A percentile compares a stretch with the other conserved stretches of the same genome.
These are phyloP conservation scores for Vidua chalybeata DNA, from an alignment of 2,113 vertebrate genomes.

Conservation along the genomic window DNA sequence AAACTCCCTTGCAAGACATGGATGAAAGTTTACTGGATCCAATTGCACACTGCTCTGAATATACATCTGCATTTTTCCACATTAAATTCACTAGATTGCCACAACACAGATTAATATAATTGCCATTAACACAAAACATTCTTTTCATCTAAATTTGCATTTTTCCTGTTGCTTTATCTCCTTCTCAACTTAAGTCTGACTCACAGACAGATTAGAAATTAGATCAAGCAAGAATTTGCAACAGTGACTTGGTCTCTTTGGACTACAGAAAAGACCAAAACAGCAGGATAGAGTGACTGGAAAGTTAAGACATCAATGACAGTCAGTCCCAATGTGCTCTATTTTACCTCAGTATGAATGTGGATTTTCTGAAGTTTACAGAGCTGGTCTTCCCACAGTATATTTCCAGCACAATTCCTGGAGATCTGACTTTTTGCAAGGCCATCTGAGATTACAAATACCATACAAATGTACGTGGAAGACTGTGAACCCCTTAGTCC, in stretches of 20 bases:
- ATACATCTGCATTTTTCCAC: neutral
- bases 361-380: neutral
- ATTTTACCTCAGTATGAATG: neutral
- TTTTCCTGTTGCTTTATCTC: neutral
- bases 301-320: neutral
- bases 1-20: neutral
- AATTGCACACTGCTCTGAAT: neutral
- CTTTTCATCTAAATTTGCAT: neutral
- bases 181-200: neutral
- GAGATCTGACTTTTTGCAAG: neutral
- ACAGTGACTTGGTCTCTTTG: neutral
- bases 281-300: neutral
- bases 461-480: neutral
- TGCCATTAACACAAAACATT: neutral
- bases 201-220: conserved; percentile 8
- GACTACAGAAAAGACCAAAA: neutral
- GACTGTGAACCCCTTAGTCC: neutral
- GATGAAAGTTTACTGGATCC: neutral
- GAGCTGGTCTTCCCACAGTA: neutral
- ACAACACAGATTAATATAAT: neutral
- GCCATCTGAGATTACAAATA: neutral
- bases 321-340: neutral
- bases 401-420: neutral
- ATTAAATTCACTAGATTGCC: neutral
- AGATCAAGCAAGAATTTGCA: neutral